Evolutionary conservation across 2,113 vertebrate species (phyloP), one percentile per base, ranked within the genome.

Genomic region (Macroglossus sobrinus): DNA sequence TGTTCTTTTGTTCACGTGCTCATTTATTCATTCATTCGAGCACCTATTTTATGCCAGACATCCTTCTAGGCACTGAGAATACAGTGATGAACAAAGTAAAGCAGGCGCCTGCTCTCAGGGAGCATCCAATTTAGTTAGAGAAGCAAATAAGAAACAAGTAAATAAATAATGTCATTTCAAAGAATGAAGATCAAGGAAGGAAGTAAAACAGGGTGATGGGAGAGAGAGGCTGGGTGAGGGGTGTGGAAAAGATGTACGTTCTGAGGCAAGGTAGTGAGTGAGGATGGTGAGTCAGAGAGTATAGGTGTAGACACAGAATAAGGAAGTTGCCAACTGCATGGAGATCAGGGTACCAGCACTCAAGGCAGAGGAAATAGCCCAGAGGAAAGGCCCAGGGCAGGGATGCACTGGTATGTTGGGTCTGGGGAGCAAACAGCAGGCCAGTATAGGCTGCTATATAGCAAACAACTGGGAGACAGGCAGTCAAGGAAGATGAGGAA

Each of bases 271-370:
- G 50, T 15, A 50, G 50, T 50, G 50, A 50, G 14, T 50, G 50
- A 50, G 16, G 50, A 50, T 50, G 50, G 50, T 50, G 43, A 33
- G 14, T 53, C 68, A 74, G 15, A 50, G 15, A 50, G 15, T 15
- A 16, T 1, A 50, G 50, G 50, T 7, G 3, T 0, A 30, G 16
- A 89, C 40, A n/a, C 1, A 53, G 33, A 8, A 7, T 50, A 50
- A 28, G 35, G 59, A 69, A 40, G 59, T 1, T 55, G 69, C 7
- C 7, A 0, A 18, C 30, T 7, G 13, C 2, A 0, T 0, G 24
- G 43, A 43, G 16, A 74, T 50, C 21, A 6, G 15, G 24, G 7
- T 26, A 61, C 43, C 6, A 75, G 9, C n/a, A 45, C 19, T 30
- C 45, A 30, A 55, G 28, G 16, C 16, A 59, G 13, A 21, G 3